Evolutionary conservation across 2,113 vertebrate genomes (phyloP), one percentile per base, ranked within the genome.

Genomic region (Himantopus leucocephalus): DNA sequence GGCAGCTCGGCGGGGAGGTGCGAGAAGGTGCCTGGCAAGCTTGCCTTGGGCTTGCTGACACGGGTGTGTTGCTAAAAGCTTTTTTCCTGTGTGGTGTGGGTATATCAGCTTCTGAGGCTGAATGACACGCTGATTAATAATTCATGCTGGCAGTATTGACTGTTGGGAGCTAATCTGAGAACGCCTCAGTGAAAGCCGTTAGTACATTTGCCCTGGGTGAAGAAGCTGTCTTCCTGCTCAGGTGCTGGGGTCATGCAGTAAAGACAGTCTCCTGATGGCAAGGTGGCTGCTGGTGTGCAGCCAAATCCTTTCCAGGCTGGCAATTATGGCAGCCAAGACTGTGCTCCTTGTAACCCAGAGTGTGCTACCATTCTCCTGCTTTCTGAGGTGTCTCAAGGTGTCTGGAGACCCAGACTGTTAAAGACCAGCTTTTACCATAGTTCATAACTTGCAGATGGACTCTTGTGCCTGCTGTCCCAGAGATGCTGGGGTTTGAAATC

Each of bases 131-230:
- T 55, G 88, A 58, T 95, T 91, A 94, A 95, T 96, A 91, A 96
- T 96, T 89, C 95, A 91, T 92, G 77, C 66, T 76, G 89, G 70
- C 70, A 67, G 58, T 90, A 73, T 87, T 37, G 92, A 64, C 86
- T 75, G 86, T 23, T 53, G 85, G 83, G 77, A 85, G 62, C 85
- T 82, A 45, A 88, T 63, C 85, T 23, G 85, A 72, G 70, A 67
- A 39, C 0, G 5, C 80, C 58, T 60, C 14, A 0, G 63, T 53
- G 68, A 47, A 79, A 92, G 82, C 71, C 8, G 24, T 45, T 47
- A 6, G 59, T 52, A 35, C 6, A 1, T 43, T 89, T 16, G 30
- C 59, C 64, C 48, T 52, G 68, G 70, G 62, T 79, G 91, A 58
- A 91, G 86, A 58, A 58, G 50, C 53, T 81, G 74, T 73, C 62